phyloP scores from a whole-genome alignment of 1,140 invertebrate species.

The Drosophila orena region DNA sequence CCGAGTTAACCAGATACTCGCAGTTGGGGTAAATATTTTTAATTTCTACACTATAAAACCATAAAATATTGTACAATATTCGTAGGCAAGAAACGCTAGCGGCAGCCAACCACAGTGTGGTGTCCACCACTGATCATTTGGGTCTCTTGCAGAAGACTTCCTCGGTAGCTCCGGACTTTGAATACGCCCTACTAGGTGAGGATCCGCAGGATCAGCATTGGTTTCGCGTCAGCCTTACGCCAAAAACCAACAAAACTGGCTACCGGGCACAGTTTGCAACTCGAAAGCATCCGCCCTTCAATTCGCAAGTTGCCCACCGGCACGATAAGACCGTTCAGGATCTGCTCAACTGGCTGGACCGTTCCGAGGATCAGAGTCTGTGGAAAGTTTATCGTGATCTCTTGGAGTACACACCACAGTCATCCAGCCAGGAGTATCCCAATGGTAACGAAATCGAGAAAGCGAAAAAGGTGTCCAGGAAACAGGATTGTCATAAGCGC shows the following conservation, averaged over 20 bases:
- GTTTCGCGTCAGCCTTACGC: constrained; percentile 63
- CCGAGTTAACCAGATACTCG: constrained; percentile 43
- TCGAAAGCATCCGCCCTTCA: constrained; percentile 51
- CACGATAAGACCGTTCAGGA: constrained; percentile 66
- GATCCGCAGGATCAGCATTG: constrained; percentile 67
- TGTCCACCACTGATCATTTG: not conserved
- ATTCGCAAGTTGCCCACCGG: constrained; percentile 54
- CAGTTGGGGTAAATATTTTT: constrained; percentile 44
- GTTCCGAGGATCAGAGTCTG: constrained; percentile 57
- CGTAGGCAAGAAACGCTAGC: constrained; percentile 23
- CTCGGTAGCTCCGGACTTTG: constrained; percentile 36
- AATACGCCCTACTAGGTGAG: constrained; percentile 60
- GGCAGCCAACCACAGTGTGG: constrained; percentile 4
- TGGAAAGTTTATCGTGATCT: constrained; percentile 55
- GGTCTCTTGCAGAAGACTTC: not conserved
- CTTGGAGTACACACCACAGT: constrained; percentile 28
- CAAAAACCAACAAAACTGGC: constrained; percentile 35
- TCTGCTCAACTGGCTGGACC: constrained; percentile 56
- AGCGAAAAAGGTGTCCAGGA: not conserved
- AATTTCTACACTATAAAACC: no score
- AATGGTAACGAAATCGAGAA: constrained; percentile 30
- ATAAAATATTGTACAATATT: no score
- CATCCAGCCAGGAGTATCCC: not conserved
- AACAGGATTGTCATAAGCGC: not conserved
- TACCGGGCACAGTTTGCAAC: constrained; percentile 61